Evolutionary conservation across 1,140 invertebrate genomes (phyloP), one percentile per base, ranked within the genome.

Genomic region (Agraylea sexmaculata): DNA sequence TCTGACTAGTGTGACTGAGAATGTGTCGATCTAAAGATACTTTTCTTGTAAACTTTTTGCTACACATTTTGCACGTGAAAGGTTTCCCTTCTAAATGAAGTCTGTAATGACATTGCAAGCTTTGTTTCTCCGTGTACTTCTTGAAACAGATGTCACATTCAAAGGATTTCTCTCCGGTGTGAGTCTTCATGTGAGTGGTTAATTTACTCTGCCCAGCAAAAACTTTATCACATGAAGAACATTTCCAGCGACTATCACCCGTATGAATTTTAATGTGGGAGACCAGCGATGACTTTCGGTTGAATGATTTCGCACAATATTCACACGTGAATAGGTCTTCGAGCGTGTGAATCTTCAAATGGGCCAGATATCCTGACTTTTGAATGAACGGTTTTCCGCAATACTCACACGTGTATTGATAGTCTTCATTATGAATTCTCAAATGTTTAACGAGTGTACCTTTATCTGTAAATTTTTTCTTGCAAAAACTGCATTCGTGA

Each of bases 151-250:
- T 50, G 51, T 75, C 67, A 55, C 75, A 78, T 43, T 69, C 67
- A 51, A 76, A 74, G 8, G 72, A 72, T 52, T 77, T 78, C 36
- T 69, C 58, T 18, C 73, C 74, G 1, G 71, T 73, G 51, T 78
- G 76, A 5, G 72, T 75, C 56, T 76, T 77, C 12, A 71, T 59
- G 49, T 78, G 76, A 0, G 73, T 75, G 46, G 77, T 76, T 40
- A 78, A 18, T 23, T 49, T 49, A 21, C 46, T 49, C 17, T 42
- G 46, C 4, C 45, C 46, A 1, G 46, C 83, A 57, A 53, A 49
- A 0, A 40, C 35, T 28, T 49, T 49, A 37, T 31, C 21, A 29
- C 46, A 49, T 5, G 31, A 17, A 0, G 27, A 21, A 15, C 46
- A 49, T 3, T 23, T 17, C 8, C 31, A 29, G 17, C 45, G 40